A percentile compares a stretch with the other conserved stretches of the same genome.
phyloP scores from a whole-genome alignment of 2,888 invertebrate genomes.

The Eretmocerus hayati region DNA sequence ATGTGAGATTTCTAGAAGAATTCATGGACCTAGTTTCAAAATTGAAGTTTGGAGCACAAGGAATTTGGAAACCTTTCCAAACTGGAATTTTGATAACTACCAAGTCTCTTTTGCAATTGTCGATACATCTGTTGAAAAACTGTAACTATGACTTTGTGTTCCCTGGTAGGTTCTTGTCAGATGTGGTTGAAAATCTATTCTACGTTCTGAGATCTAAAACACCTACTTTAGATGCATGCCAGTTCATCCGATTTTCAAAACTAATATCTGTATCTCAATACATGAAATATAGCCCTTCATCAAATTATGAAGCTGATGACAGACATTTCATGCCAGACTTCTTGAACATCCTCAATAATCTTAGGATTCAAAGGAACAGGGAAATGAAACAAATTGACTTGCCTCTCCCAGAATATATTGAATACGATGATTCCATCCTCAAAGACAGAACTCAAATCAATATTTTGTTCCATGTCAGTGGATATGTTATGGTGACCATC shows the following conservation, averaged over 20 bases:
- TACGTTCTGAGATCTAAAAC: background rate
- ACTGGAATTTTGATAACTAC: background rate
- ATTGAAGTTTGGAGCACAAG: background rate
- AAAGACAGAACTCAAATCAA: background rate
- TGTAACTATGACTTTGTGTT: background rate
- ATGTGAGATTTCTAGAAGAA: background rate
- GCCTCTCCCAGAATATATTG: too few relatives aligned
- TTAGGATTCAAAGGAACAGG: background rate
- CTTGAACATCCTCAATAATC: background rate
- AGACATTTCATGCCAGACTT: background rate
- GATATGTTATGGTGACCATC: background rate
- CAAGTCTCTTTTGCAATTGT: background rate
- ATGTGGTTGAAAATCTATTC: background rate
- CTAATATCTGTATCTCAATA: background rate
- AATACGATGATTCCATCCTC: background rate
- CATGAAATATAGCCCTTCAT: background rate
- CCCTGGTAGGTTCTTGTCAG: background rate
- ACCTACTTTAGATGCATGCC: background rate
- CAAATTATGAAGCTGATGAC: background rate
- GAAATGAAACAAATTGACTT: background rate
- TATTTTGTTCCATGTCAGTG: background rate
- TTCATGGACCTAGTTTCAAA: background rate
- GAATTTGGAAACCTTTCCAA: background rate
- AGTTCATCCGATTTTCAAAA: background rate
- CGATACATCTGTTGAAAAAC: background rate